These are phyloP conservation scores for Crypturellus undulatus DNA, from an alignment of 2,113 vertebrate species.

Conservation along the genomic window DNA sequence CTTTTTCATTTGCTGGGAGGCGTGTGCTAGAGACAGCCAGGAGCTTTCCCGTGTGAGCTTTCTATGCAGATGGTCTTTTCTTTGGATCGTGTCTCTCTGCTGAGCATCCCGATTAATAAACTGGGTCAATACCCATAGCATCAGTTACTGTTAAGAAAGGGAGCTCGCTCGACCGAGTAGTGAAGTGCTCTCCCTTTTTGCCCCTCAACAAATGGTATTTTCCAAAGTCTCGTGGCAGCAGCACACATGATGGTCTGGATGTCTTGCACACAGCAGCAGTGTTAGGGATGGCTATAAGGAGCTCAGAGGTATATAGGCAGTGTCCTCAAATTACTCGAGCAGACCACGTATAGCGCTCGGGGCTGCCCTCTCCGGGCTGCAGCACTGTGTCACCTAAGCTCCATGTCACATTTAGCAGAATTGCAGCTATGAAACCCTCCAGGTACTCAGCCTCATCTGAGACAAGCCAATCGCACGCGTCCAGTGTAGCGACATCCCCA, in stretches of 20 bases:
- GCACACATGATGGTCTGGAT: background rate
- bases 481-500: background rate
- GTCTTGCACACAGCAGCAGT: background rate
- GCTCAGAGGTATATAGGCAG: rapidly evolving
- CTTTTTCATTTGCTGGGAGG: background rate
- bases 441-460: background rate
- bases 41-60: background rate
- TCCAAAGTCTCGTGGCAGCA: background rate
- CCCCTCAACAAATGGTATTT: background rate
- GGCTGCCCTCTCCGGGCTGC: rapidly evolving
- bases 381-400: background rate
- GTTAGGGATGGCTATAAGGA: background rate
- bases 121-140: background rate
- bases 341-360: rapidly evolving
- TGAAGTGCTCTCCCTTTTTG: background rate
- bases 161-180: background rate
- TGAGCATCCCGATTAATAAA: rapidly evolving
- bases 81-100: background rate
- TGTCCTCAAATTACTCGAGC: background rate
- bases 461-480: rapidly evolving
- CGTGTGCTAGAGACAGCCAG: background rate
- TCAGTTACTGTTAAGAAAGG: background rate
- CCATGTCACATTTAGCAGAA: background rate
- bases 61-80: background rate
- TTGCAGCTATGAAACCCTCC: background rate